These are phyloP conservation scores for Lasioglossum calceatum DNA, from an alignment of 2,888 invertebrate genomes.

Conservation along the genomic window DNA sequence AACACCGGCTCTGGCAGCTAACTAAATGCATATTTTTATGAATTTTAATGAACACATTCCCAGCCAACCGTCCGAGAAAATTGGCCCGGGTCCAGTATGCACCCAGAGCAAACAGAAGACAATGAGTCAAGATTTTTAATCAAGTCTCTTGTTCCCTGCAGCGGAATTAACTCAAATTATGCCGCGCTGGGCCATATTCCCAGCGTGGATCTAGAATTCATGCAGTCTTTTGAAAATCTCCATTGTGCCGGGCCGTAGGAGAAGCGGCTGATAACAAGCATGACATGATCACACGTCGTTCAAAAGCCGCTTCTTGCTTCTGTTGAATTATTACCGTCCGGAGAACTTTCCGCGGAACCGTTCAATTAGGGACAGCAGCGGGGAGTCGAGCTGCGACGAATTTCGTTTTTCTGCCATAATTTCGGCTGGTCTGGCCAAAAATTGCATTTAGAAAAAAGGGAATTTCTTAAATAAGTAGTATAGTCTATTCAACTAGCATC, in stretches of 20 bases:
- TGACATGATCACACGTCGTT: slow-evolving; percentile 62
- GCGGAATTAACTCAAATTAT: slow-evolving; percentile 83
- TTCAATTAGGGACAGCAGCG: neutral
- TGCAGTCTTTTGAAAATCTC: slow-evolving; percentile 80
- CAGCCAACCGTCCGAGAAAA: slow-evolving; percentile 70
- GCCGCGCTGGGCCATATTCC: slow-evolving; percentile 77
- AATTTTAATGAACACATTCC: slow-evolving; percentile 76
- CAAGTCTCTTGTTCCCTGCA: slow-evolving; percentile 81
- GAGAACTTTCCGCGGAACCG: slow-evolving; percentile 29
- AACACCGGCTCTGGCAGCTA: slow-evolving; percentile 16
- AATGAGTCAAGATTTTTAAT: slow-evolving; percentile 83
- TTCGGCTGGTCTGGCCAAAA: neutral
- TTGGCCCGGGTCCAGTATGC: slow-evolving; percentile 79
- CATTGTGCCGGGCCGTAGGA: slow-evolving; percentile 73
- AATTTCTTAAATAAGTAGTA: neutral
- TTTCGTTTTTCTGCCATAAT: neutral
- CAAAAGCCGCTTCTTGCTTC: slow-evolving; percentile 54
- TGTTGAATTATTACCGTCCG: slow-evolving; percentile 52
- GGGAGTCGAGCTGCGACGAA: neutral
- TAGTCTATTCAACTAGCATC: neutral
- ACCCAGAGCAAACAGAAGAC: slow-evolving; percentile 82
- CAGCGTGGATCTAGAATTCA: slow-evolving; percentile 81
- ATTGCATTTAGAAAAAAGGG: neutral
- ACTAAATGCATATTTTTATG: slow-evolving; percentile 71
- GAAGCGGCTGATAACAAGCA: slow-evolving; percentile 66